phyloP scores from a whole-genome alignment of 2,888 invertebrate genomes.

The Pogonocherus hispidulus region DNA sequence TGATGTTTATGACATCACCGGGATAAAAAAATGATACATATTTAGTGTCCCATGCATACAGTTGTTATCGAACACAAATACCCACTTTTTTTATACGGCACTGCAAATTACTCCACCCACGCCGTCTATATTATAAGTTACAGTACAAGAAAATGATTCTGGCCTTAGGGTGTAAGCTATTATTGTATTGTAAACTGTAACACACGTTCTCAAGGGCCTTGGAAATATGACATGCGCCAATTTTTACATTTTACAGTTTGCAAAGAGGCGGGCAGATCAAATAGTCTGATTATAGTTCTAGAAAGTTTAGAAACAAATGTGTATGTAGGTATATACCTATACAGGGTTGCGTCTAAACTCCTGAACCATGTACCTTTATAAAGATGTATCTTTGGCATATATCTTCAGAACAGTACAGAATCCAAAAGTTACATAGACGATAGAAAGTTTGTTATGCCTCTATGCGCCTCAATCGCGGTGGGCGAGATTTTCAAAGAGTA shows the following conservation, averaged over 20 bases:
- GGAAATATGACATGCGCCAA: slow-evolving; percentile 12
- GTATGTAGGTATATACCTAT: no score
- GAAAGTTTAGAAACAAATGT: no score
- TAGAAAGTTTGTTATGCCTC: no score
- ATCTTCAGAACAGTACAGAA: no score
- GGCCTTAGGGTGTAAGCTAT: slow-evolving; percentile 5
- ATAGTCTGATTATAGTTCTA: no score
- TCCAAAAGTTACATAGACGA: no score
- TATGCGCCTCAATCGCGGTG: no score
- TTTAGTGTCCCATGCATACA: neutral
- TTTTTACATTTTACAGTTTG: slow-evolving; percentile 14
- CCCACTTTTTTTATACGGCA: neutral
- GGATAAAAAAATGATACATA: neutral
- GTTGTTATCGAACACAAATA: neutral
- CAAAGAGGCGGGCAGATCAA: neutral
- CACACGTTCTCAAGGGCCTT: slow-evolving; percentile 11
- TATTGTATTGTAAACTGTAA: slow-evolving; percentile 14
- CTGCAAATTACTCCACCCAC: slow-evolving; percentile 12
- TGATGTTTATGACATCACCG: no score
- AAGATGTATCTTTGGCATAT: no score
- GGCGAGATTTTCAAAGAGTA: no score
- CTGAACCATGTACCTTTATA: no score
- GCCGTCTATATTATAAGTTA: neutral
- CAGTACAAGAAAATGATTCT: slow-evolving; percentile 2
- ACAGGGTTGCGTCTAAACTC: no score